Conservation (phyloP, 2,113 vertebrate species). For the Sturnus vulgaris region DNA sequence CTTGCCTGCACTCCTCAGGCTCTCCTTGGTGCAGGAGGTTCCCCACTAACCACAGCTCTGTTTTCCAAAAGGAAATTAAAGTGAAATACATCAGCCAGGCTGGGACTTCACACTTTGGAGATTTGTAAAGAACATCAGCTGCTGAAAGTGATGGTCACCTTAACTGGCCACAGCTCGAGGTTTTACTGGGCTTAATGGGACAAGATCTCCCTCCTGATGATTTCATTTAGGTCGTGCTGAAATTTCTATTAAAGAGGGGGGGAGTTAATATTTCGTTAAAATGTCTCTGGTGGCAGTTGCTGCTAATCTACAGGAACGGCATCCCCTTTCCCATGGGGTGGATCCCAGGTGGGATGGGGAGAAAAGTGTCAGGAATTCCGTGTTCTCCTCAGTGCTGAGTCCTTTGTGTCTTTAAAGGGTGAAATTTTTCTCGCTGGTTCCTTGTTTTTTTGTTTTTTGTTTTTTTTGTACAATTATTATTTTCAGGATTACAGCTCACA, state of each 20-base stretch:
- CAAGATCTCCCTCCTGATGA: conserved; percentile 60
- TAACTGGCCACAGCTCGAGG: conserved; percentile 55
- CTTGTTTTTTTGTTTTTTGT: neutral
- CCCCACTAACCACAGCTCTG: conserved; percentile 67
- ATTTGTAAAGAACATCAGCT: conserved; percentile 62
- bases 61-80: conserved; percentile 80
- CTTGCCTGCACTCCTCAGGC: conserved; percentile 25
- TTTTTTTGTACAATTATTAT: neutral
- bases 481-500: neutral
- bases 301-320: conserved; percentile 10
- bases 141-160: conserved; percentile 73
- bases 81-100: conserved; percentile 76
- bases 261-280: conserved; percentile 68
- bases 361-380: rapidly evolving
- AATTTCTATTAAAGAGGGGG: conserved; percentile 60
- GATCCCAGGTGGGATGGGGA: neutral
- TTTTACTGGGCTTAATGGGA: conserved; percentile 73
- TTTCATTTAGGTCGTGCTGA: conserved; percentile 63
- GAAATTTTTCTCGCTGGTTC: neutral
- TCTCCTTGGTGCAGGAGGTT: conserved; percentile 47
- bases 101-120: conserved; percentile 75
- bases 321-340: neutral
- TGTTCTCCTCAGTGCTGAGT: neutral
- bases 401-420: neutral
- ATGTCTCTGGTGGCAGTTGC: conserved; percentile 33